Percentiles rank a stretch among this genome's conserved stretches.
phyloP scores from a whole-genome alignment of 2,888 invertebrate genomes.

The Ischnura elegans region DNA sequence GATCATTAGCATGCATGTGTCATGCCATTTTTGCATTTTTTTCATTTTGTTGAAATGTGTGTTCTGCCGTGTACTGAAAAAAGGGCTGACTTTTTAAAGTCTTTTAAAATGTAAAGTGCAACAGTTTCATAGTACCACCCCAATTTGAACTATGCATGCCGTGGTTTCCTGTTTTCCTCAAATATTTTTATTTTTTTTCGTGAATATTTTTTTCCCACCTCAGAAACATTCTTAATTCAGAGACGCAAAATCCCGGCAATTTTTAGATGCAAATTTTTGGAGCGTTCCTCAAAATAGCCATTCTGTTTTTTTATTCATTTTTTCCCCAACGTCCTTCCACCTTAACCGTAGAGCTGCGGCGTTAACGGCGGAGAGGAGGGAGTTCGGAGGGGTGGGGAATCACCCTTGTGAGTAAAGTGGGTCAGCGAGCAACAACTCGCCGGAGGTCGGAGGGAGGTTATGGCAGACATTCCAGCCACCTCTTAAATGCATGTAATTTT shows the following conservation, averaged over 20 bases:
- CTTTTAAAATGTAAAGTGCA: too few species aligned
- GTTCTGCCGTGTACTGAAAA: too few species aligned
- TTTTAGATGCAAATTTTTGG: not conserved
- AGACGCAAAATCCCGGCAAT: not conserved
- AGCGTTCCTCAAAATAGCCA: not conserved
- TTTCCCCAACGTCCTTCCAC: not conserved
- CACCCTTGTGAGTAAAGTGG: not conserved
- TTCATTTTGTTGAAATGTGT: too few species aligned
- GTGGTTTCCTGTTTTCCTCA: not conserved
- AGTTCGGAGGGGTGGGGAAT: not conserved
- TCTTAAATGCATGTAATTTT: constrained; percentile 14
- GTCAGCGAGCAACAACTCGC: not conserved
- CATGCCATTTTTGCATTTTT: too few species aligned
- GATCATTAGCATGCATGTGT: too few species aligned
- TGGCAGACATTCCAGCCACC: constrained; percentile 21
- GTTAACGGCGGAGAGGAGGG: not conserved
- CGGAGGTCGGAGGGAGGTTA: constrained; percentile 3
- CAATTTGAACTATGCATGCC: too few species aligned
- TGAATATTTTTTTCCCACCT: not conserved
- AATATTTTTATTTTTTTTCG: not conserved
- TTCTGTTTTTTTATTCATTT: not conserved
- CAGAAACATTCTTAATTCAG: not conserved
- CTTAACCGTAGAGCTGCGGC: not conserved
- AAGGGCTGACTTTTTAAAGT: too few species aligned
- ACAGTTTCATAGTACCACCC: too few species aligned